Evolutionary conservation across 2,113 vertebrate species (phyloP), one percentile per base, ranked within the genome.

Genomic region (Oncorhynchus tshawytscha): DNA sequence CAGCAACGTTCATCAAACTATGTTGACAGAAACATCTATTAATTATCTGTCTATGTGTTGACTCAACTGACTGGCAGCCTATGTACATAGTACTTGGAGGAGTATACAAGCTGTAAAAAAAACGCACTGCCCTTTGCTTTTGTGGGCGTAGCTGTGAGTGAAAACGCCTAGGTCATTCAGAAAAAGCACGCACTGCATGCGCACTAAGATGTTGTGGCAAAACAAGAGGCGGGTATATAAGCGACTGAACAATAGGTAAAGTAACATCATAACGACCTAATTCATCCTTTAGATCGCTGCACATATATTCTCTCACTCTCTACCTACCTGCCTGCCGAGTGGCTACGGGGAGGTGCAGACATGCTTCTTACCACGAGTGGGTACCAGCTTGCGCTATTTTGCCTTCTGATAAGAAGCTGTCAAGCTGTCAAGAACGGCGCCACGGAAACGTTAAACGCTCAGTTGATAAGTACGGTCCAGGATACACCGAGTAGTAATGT

Each of bases 351-450:
- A 71, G 25, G 22, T n/a, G 31, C 25, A 67, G 60, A 16, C 72
- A 94, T 93, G 91, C 27, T 71, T 13, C 48, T 64, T 59, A 69
- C 45, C 45, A 71, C 73, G 71, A 3, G 78, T 11, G 74, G 31
- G 29, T 78, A 87, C 74, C 84, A 78, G 60, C 71, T 91, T 22
- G 22, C 89, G 22, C 72, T 91, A 60, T 60, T 90, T 29, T 60
- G 86, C 68, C 57, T 90, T 65, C 71, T 90, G 67, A 67, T 86
- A 71, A 75, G 70, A 45, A 78, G 75, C 71, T 76, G 80, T 69
- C 78, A 82, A 6, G 80, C 86, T 12, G 76, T 93, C 27, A 78
- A 88, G 31, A 94, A 94, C 62, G 76, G 91, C 71, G 91, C 72
- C 31, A 93, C 91, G 0, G 93, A 93, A 80, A 72, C 84, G 0